A percentile compares a stretch with the other conserved stretches of the same genome.
Evolutionary conservation across 2,888 invertebrate genomes (phyloP).

Genomic region (Lochmaea crataegi): DNA sequence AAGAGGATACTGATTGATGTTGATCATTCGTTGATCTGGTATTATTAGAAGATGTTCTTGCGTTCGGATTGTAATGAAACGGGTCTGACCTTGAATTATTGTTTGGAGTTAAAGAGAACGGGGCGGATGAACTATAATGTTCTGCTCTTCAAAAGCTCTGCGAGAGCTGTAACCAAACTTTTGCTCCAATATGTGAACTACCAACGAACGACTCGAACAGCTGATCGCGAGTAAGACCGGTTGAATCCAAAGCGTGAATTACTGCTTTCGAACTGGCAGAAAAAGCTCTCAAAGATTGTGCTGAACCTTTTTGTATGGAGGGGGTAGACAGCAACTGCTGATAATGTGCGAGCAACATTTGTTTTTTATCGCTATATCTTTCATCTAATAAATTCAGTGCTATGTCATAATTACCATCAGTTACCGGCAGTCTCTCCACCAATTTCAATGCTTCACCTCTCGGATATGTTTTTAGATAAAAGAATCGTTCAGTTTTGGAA

Average conservation of each 20-base stretch:
- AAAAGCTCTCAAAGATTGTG: conserved; percentile 3
- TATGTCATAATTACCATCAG: neutral
- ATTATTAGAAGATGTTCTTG: no score
- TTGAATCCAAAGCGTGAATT: neutral
- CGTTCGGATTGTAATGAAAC: neutral
- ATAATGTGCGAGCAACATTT: conserved; percentile 1
- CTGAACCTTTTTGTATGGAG: conserved; percentile 3
- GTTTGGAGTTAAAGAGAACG: neutral
- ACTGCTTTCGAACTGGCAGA: neutral
- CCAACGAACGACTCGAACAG: neutral
- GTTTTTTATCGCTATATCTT: conserved; percentile 5
- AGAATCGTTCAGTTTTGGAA: neutral
- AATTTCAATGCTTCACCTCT: neutral
- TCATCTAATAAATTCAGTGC: conserved; percentile 3
- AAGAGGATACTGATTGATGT: neutral
- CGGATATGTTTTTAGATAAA: neutral
- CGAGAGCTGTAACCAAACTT: neutral
- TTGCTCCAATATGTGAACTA: conserved; percentile 8
- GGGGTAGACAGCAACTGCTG: conserved; percentile 1
- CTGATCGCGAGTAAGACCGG: neutral
- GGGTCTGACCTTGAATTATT: neutral
- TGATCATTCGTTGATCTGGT: neutral
- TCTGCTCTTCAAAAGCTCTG: neutral
- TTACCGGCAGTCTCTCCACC: conserved; percentile 2
- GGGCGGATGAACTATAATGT: neutral